Evolutionary conservation across 2,888 invertebrate genomes (phyloP).

Genomic region (Geophilus truncorum): DNA sequence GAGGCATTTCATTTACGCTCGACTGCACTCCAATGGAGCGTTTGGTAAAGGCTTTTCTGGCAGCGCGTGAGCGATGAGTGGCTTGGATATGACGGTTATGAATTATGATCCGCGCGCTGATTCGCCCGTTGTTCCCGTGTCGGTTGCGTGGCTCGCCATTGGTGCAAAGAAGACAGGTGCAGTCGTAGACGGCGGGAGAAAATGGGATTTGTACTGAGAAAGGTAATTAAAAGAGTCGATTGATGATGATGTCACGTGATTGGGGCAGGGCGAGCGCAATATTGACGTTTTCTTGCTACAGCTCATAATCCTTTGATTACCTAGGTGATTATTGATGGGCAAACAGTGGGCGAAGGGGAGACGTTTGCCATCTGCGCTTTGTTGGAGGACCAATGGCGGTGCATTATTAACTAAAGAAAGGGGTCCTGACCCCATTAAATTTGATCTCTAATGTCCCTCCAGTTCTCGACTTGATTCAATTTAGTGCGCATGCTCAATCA

Average conservation of each 20-base stretch:
- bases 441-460: constrained; percentile 11
- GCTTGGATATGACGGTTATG: constrained; percentile 15
- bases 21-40: not conserved
- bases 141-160: not conserved
- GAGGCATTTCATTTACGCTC: not conserved
- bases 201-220: not conserved
- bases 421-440: constrained; percentile 15
- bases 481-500: constrained; percentile 11
- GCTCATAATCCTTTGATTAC: not conserved
- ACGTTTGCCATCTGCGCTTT: not conserved
- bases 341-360: not conserved
- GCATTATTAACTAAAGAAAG: not conserved
- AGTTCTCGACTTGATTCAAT: constrained; percentile 1
- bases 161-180: not conserved
- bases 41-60: not conserved
- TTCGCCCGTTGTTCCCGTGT: not conserved
- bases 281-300: not conserved
- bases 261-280: not conserved
- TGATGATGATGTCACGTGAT: not conserved
- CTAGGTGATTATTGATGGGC: not conserved
- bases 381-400: not conserved
- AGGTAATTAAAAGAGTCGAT: not conserved
- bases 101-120: constrained; percentile 1
- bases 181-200: not conserved
- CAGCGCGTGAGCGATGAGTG: constrained; percentile 16